phyloP scores from a whole-genome alignment of 2,113 vertebrate species.

The Hystrix cristata region DNA sequence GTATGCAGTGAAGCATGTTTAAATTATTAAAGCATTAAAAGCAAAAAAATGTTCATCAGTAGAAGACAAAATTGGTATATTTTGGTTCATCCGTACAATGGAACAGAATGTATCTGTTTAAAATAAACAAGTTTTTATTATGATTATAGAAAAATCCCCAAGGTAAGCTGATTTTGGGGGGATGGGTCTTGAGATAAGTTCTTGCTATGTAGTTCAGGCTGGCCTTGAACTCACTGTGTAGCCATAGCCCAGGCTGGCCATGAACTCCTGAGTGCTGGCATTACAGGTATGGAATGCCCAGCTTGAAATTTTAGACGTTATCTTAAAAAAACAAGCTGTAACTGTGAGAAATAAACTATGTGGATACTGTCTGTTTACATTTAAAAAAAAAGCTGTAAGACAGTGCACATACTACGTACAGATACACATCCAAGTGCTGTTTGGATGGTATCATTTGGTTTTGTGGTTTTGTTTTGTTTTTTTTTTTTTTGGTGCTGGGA shows the following conservation, averaged over 20 bases:
- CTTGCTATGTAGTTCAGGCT: not conserved
- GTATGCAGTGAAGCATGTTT: not conserved
- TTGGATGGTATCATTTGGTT: not conserved
- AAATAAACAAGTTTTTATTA: slow-evolving; percentile 41
- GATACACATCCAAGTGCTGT: not conserved
- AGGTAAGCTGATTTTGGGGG: not conserved
- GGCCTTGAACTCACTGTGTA: not conserved
- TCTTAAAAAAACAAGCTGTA: not conserved
- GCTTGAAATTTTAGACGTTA: not conserved
- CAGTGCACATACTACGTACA: not conserved
- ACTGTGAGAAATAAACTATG: too few relatives aligned
- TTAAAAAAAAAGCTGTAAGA: not conserved
- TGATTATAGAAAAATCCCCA: not conserved
- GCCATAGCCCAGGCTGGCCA: not conserved
- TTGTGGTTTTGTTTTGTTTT: too few relatives aligned
- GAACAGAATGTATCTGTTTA: not conserved
- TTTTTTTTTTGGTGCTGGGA: too few relatives aligned
- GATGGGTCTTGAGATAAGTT: not conserved
- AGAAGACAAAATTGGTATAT: not conserved
- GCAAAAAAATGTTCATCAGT: not conserved
- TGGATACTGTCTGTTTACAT: too few relatives aligned
- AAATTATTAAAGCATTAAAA: not conserved
- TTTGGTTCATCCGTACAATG: not conserved
- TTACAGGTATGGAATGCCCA: not conserved
- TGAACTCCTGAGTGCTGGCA: not conserved